Base-by-base conservation (phyloP, 1,140 invertebrate genomes). In the Drosophila micromelanica region DNA sequence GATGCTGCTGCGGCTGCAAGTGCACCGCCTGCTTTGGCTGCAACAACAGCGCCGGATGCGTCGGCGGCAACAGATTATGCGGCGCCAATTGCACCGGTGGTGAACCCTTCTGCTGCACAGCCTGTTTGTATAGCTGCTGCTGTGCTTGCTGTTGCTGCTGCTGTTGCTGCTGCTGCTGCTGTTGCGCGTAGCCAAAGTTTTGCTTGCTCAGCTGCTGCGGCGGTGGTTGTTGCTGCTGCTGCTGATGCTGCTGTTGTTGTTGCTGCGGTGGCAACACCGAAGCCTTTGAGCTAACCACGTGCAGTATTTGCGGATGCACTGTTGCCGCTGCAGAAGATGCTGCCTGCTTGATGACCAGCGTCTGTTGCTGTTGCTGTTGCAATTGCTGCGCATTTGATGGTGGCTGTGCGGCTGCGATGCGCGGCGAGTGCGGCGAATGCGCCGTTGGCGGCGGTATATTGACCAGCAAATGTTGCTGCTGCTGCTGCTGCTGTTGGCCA, bases 231-330 rank as follows among this genome's bases (percentile, higher is more conserved):
- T 52, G 63, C 38, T 27, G 64, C 12, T 52, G 65, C 35, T 79
- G 77, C 13, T 54, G n/a, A n/a, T n/a, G n/a, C n/a, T n/a, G n/a
- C n/a, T n/a, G 30, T 20, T 27, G 64, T 9, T 52, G 85, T 8
- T 76, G 80, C n/a, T 69, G 73, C 13, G 73, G 72, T 15, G 75
- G 68, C 42, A 73, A 67, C 46, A 86, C 87, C 6, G 87, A 86
- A 9, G 84, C 76, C 65, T 91, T 91, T 0, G 90, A 87, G 56
- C 80, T 90, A 1, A 91, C 90, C n/a, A 91, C 90, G 49, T 91
- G 90, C 43, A 91, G 35, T 5, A 91, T 75, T 45, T 91, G 90
- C 12, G 80, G 76, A 54, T 76, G 73, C 4, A 51, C 20, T 52
- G 65, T 35, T 12, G 78, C 46, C 5, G 62, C 70, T 15, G 65